A percentile compares a stretch with the other conserved stretches of the same genome.
Conservation (phyloP, 2,888 invertebrate genomes). For the Pristionchus mayeri region DNA sequence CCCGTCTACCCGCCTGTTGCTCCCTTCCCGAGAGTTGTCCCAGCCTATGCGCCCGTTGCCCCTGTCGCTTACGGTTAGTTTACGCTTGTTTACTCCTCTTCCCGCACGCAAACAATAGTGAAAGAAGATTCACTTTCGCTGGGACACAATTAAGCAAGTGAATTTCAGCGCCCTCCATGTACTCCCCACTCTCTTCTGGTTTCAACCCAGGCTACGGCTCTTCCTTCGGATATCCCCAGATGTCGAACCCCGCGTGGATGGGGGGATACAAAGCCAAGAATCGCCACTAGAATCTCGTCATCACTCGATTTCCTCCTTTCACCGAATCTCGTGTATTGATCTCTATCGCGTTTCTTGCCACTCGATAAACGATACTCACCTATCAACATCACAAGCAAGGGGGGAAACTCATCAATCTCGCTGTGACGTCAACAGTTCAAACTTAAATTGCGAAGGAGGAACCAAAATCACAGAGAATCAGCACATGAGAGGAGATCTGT, state of each 20-base stretch:
- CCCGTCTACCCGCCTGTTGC: neutral
- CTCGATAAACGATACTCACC: neutral
- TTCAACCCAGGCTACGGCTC: constrained; percentile 6
- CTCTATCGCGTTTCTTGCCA: neutral
- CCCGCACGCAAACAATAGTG: neutral
- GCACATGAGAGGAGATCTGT: neutral
- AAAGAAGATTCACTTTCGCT: neutral
- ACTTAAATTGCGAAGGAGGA: neutral
- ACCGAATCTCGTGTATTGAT: constrained; percentile 1
- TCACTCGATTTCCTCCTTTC: neutral
- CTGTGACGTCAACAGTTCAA: neutral
- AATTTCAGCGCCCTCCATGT: neutral
- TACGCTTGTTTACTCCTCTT: too few relatives aligned
- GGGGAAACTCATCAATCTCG: too few relatives aligned
- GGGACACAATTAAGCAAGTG: neutral
- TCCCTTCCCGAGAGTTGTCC: too few relatives aligned
- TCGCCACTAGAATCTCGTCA: neutral
- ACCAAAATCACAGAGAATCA: neutral
- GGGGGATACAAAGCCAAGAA: neutral
- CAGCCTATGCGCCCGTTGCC: neutral
- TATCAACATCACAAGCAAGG: neutral
- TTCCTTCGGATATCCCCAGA: neutral
- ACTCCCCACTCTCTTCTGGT: neutral
- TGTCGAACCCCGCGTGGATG: neutral
- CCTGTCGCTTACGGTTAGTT: neutral